Percentiles rank a stretch among this genome's conserved stretches.
These are phyloP conservation scores for Calonectris borealis DNA, from an alignment of 2,113 vertebrate genomes.

Conservation along the genomic window DNA sequence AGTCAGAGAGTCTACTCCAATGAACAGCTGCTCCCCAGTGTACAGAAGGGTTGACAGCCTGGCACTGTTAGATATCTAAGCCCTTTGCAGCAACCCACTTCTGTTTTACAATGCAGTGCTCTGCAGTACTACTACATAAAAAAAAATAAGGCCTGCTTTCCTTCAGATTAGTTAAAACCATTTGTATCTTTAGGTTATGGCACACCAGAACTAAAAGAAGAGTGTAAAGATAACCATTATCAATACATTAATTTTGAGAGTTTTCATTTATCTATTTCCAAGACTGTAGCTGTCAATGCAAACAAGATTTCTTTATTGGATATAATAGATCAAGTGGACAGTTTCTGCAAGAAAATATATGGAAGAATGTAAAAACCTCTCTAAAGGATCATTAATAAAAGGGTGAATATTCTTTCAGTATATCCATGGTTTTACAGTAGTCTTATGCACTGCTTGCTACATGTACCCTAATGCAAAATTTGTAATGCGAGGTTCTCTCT, in stretches of 20 bases:
- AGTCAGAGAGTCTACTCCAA: neutral
- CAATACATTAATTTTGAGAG: neutral
- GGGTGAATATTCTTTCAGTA: neutral
- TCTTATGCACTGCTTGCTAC: neutral
- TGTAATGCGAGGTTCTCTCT: neutral
- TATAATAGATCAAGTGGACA: conserved; percentile 31
- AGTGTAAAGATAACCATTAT: neutral
- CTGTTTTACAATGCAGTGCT: neutral
- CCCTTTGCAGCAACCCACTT: neutral
- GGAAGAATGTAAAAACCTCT: neutral
- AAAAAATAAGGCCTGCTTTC: neutral
- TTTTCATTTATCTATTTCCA: neutral
- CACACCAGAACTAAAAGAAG: neutral
- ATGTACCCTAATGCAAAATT: neutral
- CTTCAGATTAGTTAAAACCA: neutral
- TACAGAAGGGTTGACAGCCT: neutral
- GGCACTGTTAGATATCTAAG: neutral
- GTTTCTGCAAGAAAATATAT: conserved; percentile 14
- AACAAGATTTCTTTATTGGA: conserved; percentile 29
- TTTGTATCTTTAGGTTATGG: neutral
- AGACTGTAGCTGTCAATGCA: neutral
- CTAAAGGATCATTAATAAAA: conserved; percentile 33
- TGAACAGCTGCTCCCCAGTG: neutral
- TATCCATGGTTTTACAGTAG: neutral
- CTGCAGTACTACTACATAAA: neutral